Base-by-base conservation (phyloP, 2,888 invertebrate species). In the Drosophila diplacantha region DNA sequence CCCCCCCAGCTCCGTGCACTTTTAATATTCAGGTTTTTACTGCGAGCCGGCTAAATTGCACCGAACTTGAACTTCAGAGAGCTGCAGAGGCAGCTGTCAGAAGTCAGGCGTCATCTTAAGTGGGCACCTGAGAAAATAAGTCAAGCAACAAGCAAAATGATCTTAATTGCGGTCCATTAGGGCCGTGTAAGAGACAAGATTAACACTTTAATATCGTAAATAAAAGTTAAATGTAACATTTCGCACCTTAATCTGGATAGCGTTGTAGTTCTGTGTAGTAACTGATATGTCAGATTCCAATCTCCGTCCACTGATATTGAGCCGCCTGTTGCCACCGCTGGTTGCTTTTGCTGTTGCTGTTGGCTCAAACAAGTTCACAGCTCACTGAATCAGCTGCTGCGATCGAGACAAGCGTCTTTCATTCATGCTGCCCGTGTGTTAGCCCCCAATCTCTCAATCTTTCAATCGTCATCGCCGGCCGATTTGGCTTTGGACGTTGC, bases 31-130 rank as follows among this genome's bases (percentile, higher is more conserved):
- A 31, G 20, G 52, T 54, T 71, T 69, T 74, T 64, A 62, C 59
- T 65, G 59, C 66, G 38, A 58, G 43, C 71, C 68, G 78, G 69
- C 66, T 70, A 71, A 74, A 81, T 75, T 83, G 78, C 73, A 74
- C 54, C 75, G 83, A 83, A 82, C 85, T 83, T 83, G 83, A 83
- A 83, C 83, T 83, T 83, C 83, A 83, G 72, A 72, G 72, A 59
- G 75, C 52, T 71, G 73, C 72, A 69, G 69, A 71, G 59, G 57
- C 60, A 73, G 60, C 7, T 61, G 62, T 61, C 49, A 69, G 51
- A 61, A 49, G 32, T 22, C 55, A 29, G 39, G 31, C 38, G 39
- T 32, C 46, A 53, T 44, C 29, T 44, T 44, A 29, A 29, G 12
- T 29, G 18, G 18, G 29, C 44, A 44, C 44, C 3, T 18, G 1